Conservation (phyloP, 2,888 invertebrate genomes). For the Dysmachus trigonus region DNA sequence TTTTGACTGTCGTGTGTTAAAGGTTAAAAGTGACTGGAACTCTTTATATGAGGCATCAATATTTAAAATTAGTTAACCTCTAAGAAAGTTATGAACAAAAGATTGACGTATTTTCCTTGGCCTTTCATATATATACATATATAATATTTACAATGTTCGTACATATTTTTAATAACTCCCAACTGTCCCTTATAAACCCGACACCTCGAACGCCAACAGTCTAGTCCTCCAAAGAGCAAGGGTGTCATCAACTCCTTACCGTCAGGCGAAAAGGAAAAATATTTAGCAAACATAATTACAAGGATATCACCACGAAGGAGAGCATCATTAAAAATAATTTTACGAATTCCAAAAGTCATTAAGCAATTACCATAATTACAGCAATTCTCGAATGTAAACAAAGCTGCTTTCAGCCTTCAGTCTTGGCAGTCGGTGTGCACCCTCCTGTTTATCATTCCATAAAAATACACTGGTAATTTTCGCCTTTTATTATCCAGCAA, state of each 20-base stretch:
- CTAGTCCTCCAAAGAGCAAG: neutral
- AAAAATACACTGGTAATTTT: conserved; percentile 18
- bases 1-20: no score
- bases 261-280: neutral
- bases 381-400: conserved; percentile 34
- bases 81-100: no score
- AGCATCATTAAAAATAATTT: conserved; percentile 31
- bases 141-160: neutral
- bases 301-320: conserved; percentile 19
- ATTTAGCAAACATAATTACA: conserved; percentile 10
- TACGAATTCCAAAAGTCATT: conserved; percentile 32
- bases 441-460: neutral
- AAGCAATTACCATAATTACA: conserved; percentile 42
- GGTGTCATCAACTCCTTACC: neutral
- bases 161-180: neutral
- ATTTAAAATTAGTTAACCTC: no score
- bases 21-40: no score
- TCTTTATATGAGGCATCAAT: no score
- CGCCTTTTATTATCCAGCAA: conserved; percentile 27
- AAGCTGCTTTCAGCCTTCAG: neutral
- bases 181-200: neutral
- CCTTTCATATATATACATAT: neutral
- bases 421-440: neutral
- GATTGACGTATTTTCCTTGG: no score
- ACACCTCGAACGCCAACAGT: no score